Percentiles rank a stretch among this genome's conserved stretches.
phyloP scores from a whole-genome alignment of 1,140 invertebrate genomes.

The Achroia grisella region DNA sequence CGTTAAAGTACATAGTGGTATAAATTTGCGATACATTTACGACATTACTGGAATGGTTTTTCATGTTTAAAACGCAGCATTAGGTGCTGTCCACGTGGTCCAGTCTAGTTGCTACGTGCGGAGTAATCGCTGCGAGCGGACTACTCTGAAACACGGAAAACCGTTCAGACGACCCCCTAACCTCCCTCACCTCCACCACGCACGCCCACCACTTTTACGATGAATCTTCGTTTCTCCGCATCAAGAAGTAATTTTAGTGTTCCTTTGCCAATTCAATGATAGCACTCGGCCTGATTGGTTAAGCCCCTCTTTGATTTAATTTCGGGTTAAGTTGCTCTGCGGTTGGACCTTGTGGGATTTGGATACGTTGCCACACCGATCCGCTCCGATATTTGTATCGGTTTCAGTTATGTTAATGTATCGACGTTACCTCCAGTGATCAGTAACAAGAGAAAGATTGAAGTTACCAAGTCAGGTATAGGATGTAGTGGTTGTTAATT shows the following conservation, averaged over 20 bases:
- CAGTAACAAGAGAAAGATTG: neutral
- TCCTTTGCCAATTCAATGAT: slow-evolving; percentile 72
- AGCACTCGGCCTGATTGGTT: slow-evolving; percentile 71
- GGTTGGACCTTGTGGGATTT: slow-evolving; percentile 48
- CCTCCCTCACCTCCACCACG: slow-evolving; percentile 14
- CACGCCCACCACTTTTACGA: slow-evolving; percentile 67
- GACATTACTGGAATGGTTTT: slow-evolving; percentile 64
- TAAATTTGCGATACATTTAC: slow-evolving; percentile 49
- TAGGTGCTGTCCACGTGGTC: slow-evolving; percentile 38
- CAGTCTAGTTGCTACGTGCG: slow-evolving; percentile 46
- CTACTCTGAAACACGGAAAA: slow-evolving; percentile 68
- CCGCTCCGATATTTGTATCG: slow-evolving; percentile 21
- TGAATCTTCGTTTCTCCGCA: slow-evolving; percentile 73
- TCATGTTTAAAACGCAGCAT: slow-evolving; percentile 68
- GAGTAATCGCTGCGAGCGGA: slow-evolving; percentile 59
- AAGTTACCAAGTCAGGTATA: slow-evolving; percentile 9
- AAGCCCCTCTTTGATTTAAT: slow-evolving; percentile 73
- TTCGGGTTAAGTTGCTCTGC: slow-evolving; percentile 66
- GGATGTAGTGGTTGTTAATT: no score
- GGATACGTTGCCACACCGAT: slow-evolving; percentile 24
- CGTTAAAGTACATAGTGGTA: slow-evolving; percentile 36
- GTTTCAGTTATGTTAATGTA: slow-evolving; percentile 22
- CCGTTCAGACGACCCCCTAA: slow-evolving; percentile 59
- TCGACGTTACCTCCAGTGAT: slow-evolving; percentile 10
- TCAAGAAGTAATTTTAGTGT: slow-evolving; percentile 74